phyloP scores from a whole-genome alignment of 2,113 vertebrate species.

The Maccullochella peelii region DNA sequence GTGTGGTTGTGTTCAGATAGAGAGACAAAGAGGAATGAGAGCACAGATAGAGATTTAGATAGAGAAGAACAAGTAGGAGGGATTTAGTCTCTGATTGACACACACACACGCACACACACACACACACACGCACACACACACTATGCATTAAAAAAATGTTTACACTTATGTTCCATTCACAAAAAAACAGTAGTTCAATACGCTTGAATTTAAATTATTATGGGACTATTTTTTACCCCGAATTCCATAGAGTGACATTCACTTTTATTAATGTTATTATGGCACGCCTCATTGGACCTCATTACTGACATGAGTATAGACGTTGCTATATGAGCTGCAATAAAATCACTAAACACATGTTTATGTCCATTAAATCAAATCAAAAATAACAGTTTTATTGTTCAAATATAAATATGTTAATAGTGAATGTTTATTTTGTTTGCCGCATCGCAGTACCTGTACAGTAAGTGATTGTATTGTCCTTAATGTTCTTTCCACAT shows the following conservation, averaged over 20 bases:
- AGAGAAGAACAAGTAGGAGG: neutral
- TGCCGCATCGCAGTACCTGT: neutral
- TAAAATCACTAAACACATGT: neutral
- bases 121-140: neutral
- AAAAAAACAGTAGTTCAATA: neutral
- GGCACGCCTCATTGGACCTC: neutral
- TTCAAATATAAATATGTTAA: neutral
- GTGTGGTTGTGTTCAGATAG: constrained; percentile 1
- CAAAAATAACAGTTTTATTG: neutral
- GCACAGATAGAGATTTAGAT: neutral
- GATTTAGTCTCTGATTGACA: neutral
- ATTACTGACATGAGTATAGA: neutral
- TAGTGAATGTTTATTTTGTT: neutral
- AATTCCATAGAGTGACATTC: neutral
- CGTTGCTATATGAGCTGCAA: neutral
- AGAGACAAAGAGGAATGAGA: constrained; percentile 2
- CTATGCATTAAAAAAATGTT: neutral
- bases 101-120: neutral
- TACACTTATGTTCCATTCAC: neutral
- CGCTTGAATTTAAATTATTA: neutral
- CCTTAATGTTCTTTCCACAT: neutral
- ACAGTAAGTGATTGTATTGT: neutral
- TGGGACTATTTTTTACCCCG: neutral
- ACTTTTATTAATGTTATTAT: neutral
- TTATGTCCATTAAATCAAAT: neutral